phyloP scores from a whole-genome alignment of 2,888 invertebrate species.

The Ischnura elegans region DNA sequence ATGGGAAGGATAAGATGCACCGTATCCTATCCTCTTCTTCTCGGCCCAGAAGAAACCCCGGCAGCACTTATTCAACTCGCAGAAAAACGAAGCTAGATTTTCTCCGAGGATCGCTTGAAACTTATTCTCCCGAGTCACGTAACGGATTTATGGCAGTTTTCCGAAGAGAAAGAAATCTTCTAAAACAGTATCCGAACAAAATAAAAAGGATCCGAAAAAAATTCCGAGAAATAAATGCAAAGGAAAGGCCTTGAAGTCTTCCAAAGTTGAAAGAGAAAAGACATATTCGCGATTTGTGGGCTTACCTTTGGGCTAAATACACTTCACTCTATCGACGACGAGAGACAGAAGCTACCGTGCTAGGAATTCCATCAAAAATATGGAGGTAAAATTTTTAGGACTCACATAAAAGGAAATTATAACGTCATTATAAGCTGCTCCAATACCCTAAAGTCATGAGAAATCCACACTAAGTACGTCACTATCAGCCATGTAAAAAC shows the following conservation, averaged over 20 bases:
- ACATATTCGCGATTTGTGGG: too few species aligned
- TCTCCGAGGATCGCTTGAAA: background rate
- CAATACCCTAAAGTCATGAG: too few species aligned
- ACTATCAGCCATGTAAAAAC: too few species aligned
- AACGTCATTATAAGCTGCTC: too few species aligned
- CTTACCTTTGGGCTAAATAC: too few species aligned
- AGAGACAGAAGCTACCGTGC: too few species aligned
- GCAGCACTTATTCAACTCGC: slow-evolving; percentile 27
- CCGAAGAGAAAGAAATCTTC: background rate
- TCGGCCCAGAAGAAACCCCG: background rate
- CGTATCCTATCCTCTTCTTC: background rate
- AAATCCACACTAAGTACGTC: too few species aligned
- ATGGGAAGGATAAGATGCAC: background rate
- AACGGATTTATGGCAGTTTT: slow-evolving; percentile 39
- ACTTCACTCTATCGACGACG: too few species aligned
- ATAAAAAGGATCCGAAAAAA: background rate
- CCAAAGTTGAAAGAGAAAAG: background rate
- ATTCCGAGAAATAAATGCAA: background rate
- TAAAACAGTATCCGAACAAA: background rate
- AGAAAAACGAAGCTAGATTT: slow-evolving; percentile 41
- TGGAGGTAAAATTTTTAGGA: too few species aligned
- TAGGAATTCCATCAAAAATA: too few species aligned
- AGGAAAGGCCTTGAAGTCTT: background rate
- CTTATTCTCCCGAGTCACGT: slow-evolving; percentile 52
- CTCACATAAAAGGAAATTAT: too few species aligned